These are phyloP conservation scores for Latrodectus geometricus DNA, from an alignment of 1,140 invertebrate species.

Conservation along the genomic window DNA sequence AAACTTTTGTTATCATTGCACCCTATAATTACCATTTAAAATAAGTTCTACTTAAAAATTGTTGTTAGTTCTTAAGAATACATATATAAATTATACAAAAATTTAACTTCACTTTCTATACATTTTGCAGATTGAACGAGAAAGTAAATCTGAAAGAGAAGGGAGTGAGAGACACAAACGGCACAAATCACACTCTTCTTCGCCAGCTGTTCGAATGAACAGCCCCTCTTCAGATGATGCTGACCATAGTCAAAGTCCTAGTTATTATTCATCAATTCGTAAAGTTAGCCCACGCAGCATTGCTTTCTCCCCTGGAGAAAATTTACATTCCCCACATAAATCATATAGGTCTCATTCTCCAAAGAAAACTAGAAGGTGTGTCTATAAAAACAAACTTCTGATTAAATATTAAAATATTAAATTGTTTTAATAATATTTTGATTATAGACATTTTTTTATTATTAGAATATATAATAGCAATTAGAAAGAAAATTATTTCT, in stretches of 20 bases:
- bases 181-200: conserved; percentile 46
- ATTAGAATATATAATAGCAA: too few relatives aligned
- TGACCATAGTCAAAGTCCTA: conserved; percentile 30
- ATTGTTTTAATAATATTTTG: too few relatives aligned
- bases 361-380: conserved; percentile 42
- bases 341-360: conserved; percentile 57
- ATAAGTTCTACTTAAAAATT: too few relatives aligned
- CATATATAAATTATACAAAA: too few relatives aligned
- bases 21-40: too few relatives aligned
- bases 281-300: conserved; percentile 55
- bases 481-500: too few relatives aligned
- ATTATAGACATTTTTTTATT: too few relatives aligned
- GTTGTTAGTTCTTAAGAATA: neutral
- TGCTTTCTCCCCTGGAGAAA: conserved; percentile 28
- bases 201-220: conserved; percentile 5
- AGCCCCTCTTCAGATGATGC: conserved; percentile 40
- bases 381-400: neutral
- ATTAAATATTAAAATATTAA: too few relatives aligned
- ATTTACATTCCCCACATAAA: conserved; percentile 51
- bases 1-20: too few relatives aligned
- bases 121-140: conserved; percentile 25
- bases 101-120: too few relatives aligned
- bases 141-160: conserved; percentile 25
- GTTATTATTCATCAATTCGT: conserved; percentile 16
- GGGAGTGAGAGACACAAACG: conserved; percentile 44